Percentiles rank a stretch among this genome's conserved stretches.
phyloP scores from a whole-genome alignment of 2,888 invertebrate species.

The Ennomos quercinarius region DNA sequence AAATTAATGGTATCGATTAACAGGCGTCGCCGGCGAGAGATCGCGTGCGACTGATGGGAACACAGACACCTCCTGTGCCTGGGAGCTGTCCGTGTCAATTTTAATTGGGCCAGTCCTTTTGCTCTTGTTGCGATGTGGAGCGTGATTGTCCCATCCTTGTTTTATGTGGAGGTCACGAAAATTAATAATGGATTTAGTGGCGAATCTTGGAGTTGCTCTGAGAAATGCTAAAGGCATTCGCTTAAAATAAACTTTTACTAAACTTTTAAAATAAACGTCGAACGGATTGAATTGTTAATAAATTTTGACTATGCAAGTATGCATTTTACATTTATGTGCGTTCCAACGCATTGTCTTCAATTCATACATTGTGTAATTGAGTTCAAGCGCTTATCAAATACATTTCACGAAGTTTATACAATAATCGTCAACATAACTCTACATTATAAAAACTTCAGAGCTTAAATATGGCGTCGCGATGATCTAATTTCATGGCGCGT shows the following conservation, averaged over 20 bases:
- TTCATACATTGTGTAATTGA: too few species aligned
- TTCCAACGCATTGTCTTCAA: too few species aligned
- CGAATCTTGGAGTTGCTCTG: slow-evolving; percentile 27
- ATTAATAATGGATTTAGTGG: slow-evolving; percentile 47
- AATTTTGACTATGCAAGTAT: too few species aligned
- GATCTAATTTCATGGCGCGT: slow-evolving; percentile 77
- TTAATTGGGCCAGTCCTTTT: slow-evolving; percentile 81
- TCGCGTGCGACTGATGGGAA: slow-evolving; percentile 79
- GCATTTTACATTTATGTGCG: too few species aligned
- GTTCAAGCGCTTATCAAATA: neutral
- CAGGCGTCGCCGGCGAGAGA: slow-evolving; percentile 66
- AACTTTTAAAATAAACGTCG: too few species aligned
- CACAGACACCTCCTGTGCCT: slow-evolving; percentile 63
- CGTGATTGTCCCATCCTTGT: slow-evolving; percentile 71
- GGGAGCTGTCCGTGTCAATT: slow-evolving; percentile 80
- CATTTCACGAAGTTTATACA: slow-evolving; percentile 11
- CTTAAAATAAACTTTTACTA: too few species aligned
- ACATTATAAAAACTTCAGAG: slow-evolving; percentile 36
- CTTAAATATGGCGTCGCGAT: slow-evolving; percentile 55
- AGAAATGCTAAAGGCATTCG: slow-evolving; percentile 25
- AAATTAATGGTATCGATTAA: slow-evolving; percentile 82
- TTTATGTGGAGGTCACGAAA: slow-evolving; percentile 74
- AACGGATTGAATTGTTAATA: too few species aligned
- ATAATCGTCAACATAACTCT: slow-evolving; percentile 22
- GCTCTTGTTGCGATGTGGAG: slow-evolving; percentile 68